These are phyloP conservation scores for Campoplex nolae DNA, from an alignment of 2,888 invertebrate species.

Conservation along the genomic window DNA sequence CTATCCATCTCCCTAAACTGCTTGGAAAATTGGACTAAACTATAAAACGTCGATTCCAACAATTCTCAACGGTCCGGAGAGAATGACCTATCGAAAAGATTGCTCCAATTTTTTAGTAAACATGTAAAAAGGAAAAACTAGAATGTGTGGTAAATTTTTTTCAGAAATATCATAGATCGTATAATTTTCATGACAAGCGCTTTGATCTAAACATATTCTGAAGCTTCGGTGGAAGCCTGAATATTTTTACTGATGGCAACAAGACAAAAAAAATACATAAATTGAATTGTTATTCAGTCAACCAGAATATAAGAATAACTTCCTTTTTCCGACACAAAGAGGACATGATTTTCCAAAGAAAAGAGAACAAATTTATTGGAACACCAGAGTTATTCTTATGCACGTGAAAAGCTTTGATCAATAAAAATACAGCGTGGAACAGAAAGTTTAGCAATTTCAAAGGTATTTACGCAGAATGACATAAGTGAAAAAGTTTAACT, in stretches of 20 bases:
- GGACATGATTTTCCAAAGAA: not conserved
- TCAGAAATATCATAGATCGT: not conserved
- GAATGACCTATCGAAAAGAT: not conserved
- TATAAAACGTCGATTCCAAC: constrained; percentile 15
- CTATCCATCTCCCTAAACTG: not conserved
- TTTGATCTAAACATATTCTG: not conserved
- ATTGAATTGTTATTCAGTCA: no score
- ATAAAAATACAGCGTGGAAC: not conserved
- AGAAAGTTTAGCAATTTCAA: not conserved
- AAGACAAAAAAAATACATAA: no score
- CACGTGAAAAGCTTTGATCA: not conserved
- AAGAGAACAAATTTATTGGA: not conserved
- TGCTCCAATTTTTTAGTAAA: not conserved
- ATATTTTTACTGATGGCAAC: not conserved
- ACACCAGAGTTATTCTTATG: not conserved
- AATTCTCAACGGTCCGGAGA: not conserved
- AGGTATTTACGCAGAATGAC: not conserved
- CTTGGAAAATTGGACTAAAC: constrained; percentile 10
- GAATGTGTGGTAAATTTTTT: not conserved
- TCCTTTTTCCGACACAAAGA: not conserved
- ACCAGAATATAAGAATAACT: not conserved
- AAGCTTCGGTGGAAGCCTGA: not conserved
- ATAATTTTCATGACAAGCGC: no score
- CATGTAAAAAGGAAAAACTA: not conserved
- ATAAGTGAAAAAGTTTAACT: not conserved